phyloP scores from a whole-genome alignment of 1,140 invertebrate species.

The Drosophila novamexicana region DNA sequence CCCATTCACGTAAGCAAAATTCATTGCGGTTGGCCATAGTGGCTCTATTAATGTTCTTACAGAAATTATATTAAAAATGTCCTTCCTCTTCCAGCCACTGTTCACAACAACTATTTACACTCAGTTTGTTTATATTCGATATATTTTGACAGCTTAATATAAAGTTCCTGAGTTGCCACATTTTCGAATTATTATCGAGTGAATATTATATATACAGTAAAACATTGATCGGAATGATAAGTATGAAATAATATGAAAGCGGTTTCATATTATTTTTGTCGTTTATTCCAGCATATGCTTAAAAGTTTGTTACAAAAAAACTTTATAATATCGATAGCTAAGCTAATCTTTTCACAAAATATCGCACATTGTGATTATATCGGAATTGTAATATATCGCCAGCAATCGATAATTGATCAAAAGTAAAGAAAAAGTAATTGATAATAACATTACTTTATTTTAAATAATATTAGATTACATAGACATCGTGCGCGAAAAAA shows the following conservation, averaged over 20 bases:
- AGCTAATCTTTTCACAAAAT: not conserved
- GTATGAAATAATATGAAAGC: not conserved
- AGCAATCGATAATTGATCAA: conserved; percentile 10
- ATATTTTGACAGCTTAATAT: conserved; percentile 9
- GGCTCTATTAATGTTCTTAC: not conserved
- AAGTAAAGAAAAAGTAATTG: conserved; percentile 9
- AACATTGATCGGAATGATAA: not conserved
- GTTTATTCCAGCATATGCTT: not conserved
- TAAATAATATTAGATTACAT: not conserved
- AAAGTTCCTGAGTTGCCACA: conserved; percentile 28
- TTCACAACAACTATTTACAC: conserved; percentile 22
- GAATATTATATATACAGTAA: too few relatives aligned
- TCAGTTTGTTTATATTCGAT: conserved; percentile 47
- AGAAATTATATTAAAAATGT: conserved; percentile 2
- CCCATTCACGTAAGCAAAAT: conserved; percentile 90
- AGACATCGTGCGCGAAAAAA: not conserved
- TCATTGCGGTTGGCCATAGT: conserved; percentile 62
- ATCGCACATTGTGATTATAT: not conserved
- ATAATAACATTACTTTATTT: conserved; percentile 1
- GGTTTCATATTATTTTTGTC: not conserved
- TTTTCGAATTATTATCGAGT: conserved; percentile 14
- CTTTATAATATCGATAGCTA: not conserved
- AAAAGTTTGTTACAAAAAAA: not conserved
- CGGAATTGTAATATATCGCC: not conserved
- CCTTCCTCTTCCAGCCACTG: conserved; percentile 1